Evolutionary conservation across 1,140 invertebrate genomes (phyloP), one percentile per base, ranked within the genome.

Genomic region (Brachionus plicatilis): DNA sequence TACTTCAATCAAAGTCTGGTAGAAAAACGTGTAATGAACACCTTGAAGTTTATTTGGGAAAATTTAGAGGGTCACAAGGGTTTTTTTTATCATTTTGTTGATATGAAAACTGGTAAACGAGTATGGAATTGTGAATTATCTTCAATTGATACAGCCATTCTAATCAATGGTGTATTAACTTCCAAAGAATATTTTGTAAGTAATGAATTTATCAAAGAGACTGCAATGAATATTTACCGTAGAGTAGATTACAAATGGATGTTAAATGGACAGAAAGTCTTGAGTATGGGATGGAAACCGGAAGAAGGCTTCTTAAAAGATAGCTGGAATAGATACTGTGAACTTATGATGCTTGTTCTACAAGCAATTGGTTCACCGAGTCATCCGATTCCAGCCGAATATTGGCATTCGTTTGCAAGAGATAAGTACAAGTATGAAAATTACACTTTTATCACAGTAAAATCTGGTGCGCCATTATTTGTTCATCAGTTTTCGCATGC

Each of bases 211-310:
- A 29, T 68, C 24, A 20, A 68, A 68, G 14, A 68, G 14, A 29
- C 33, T 29, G 29, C 65, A 14, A 27, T 14, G 7, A 14, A 24
- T 29, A 68, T 68, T 29, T 37, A 37, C 29, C 24, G 29, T 9
- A 20, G 65, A 68, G 65, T 68, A 11, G 65, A 68, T 68, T 68
- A 68, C 33, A 33, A 68, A 68, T 68, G 65, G 65, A 68, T 68
- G 65, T 29, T 68, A 33, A 68, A 68, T 68, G 65, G 65, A 8
- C 65, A 68, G 1, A 33, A 68, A 68, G 65, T 68, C 9, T 33
- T 68, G 6, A 68, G 29, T 68, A 68, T 68, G 65, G 65, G 65
- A 11, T 68, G 65, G 65, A 68, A 68, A 29, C 65, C 65, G 9
- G 65, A 68, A 68, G 27, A 33, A 29, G 65, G 65, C 8, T 68